Base-by-base conservation (phyloP, 2,888 invertebrate genomes). In the Cantharis rustica region DNA sequence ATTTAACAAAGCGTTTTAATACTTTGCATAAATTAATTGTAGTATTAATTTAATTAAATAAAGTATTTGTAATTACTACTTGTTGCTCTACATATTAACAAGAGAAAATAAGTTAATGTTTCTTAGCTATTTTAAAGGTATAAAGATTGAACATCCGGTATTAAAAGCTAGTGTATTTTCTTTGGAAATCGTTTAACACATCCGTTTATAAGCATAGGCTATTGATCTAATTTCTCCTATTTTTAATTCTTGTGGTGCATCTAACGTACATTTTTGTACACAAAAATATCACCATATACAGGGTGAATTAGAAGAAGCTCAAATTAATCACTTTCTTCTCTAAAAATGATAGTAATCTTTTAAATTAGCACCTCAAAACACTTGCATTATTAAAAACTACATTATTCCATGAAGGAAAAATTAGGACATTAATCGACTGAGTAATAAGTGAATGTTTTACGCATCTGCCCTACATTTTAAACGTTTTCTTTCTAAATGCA, bases 201-300 rank as follows among this genome's bases (percentile, higher is more conserved):
- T 74, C 74, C 74, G 74, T 63, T 69, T 73, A 17, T 17, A 66
- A 66, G 13, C 20, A 72, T 68, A 20, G 23, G 23, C 16, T 47
- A 20, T 27, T 74, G 70, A 70, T 74, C 70, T 47, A 74, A 74
- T 74, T 74, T 74, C 74, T 74, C 74, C 23, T 69, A 66, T 69
- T 74, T 70, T 74, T 69, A 74, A 62, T 68, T 64, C 61, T 62
- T 16, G 7, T 17, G 3, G 11, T 23, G 31, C 16, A 20, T 13
- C 31, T 13, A 31, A 13, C 31, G 13, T 31, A 31, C 5, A 31
- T 31, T 31, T 31, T 31, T 23, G 17, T 9, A 2, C 20, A 13
- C 27, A 31, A 13, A 31, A 31, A 31, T 9, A n/a, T 31, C 5
- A n/a, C 13, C 5, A 5, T n/a, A 47, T 47, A 47, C 47, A 47